These are phyloP conservation scores for Nycticebus coucang DNA, from an alignment of 2,113 vertebrate genomes.

Conservation along the genomic window DNA sequence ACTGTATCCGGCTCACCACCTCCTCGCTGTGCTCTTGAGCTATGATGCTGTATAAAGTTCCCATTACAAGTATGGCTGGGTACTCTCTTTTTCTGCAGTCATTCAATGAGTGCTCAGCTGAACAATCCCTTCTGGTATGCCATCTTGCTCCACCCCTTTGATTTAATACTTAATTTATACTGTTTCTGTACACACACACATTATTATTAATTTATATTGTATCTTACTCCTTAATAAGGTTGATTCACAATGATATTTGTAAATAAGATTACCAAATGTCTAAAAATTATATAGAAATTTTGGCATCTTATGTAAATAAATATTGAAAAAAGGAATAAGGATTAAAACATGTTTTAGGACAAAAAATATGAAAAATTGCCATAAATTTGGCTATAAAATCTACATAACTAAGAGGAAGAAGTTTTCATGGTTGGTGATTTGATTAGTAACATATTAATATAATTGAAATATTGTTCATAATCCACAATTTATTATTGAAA, in stretches of 20 bases:
- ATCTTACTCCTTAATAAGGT: background rate
- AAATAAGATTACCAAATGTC: background rate
- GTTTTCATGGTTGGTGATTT: background rate
- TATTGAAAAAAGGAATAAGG: background rate
- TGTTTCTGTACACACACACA: background rate
- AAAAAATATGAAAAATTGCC: background rate
- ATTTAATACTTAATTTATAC: background rate
- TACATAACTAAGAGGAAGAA: background rate
- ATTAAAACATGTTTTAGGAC: background rate
- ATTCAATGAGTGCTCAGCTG: too few species aligned
- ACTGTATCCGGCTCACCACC: too few species aligned
- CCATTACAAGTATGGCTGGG: too few species aligned
- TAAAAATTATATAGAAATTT: background rate
- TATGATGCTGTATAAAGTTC: too few species aligned
- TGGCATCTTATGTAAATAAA: background rate
- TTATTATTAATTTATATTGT: background rate
- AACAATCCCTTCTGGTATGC: too few species aligned
- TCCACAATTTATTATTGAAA: background rate
- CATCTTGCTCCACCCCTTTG: too few species aligned
- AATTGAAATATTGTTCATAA: background rate
- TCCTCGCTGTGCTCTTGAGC: too few species aligned
- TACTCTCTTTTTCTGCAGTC: too few species aligned
- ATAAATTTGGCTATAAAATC: background rate
- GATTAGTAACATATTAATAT: background rate
- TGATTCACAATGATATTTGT: background rate